Evolutionary conservation across 2,888 invertebrate species (phyloP).

Genomic region (Flexamia atlantica): DNA sequence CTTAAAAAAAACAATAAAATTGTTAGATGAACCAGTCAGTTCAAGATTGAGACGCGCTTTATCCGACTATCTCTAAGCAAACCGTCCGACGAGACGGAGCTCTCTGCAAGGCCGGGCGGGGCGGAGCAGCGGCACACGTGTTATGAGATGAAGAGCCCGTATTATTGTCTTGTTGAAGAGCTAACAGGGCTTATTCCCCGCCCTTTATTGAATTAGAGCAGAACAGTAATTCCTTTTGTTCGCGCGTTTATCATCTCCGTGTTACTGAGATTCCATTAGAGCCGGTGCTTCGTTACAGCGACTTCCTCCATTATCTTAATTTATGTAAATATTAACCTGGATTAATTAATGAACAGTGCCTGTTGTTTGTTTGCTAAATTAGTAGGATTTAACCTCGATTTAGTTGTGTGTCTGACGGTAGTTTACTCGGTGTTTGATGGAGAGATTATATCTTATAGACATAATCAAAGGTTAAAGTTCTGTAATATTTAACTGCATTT

Average conservation of each 20-base stretch:
- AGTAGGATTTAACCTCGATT: background rate
- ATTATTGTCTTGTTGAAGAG: constrained; percentile 40
- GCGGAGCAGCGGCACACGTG: background rate
- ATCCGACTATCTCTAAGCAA: no score
- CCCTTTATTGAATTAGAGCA: constrained; percentile 28
- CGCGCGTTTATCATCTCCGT: background rate
- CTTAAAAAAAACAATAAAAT: no score
- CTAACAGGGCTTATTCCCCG: background rate
- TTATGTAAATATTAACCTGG: background rate
- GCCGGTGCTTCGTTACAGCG: background rate
- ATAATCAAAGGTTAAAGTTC: no score
- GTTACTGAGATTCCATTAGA: background rate
- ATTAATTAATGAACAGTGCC: background rate
- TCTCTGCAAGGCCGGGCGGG: background rate
- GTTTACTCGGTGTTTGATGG: no score
- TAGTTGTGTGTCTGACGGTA: no score
- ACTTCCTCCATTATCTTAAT: background rate
- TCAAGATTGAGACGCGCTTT: no score
- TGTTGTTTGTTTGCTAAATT: background rate
- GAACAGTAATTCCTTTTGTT: background rate
- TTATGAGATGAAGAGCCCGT: constrained; percentile 33
- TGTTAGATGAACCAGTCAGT: no score
- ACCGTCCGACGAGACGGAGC: no score
- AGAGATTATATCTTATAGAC: no score
- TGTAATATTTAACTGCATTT: no score